A percentile compares a stretch with the other conserved stretches of the same genome.
Evolutionary conservation across 2,113 vertebrate genomes (phyloP).

Genomic region (Corapipo altera): DNA sequence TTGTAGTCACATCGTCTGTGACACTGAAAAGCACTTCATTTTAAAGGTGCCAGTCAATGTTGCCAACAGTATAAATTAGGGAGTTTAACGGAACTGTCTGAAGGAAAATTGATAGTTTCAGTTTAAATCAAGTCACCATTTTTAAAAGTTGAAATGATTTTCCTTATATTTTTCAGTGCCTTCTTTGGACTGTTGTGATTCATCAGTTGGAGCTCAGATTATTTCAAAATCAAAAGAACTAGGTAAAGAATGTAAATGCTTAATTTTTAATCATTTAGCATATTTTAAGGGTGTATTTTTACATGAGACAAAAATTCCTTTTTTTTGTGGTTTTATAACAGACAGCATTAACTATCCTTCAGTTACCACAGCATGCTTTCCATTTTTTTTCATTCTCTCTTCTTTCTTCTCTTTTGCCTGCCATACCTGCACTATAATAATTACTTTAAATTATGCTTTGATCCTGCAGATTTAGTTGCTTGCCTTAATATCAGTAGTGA

Average conservation of each 20-base stretch:
- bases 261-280: neutral
- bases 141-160: slow-evolving; percentile 62
- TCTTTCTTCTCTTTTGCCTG: slow-evolving; percentile 33
- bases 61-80: neutral
- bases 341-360: slow-evolving; percentile 45
- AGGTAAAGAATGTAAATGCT: slow-evolving; percentile 77
- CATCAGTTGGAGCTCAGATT: slow-evolving; percentile 85
- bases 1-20: neutral
- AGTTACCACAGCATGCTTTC: slow-evolving; percentile 19
- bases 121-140: slow-evolving; percentile 30
- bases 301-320: neutral
- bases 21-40: neutral
- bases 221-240: slow-evolving; percentile 90
- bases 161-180: slow-evolving; percentile 77
- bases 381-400: neutral
- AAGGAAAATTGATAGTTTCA: slow-evolving; percentile 14
- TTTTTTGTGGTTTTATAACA: slow-evolving; percentile 8
- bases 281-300: slow-evolving; percentile 34
- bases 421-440: neutral
- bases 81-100: neutral
- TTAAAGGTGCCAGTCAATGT: neutral
- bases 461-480: slow-evolving; percentile 26
- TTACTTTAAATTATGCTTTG: neutral
- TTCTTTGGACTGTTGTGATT: slow-evolving; percentile 84
- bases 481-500: neutral